These are phyloP conservation scores for Rhagoletis zephyria DNA, from an alignment of 1,140 invertebrate species.

Conservation along the genomic window DNA sequence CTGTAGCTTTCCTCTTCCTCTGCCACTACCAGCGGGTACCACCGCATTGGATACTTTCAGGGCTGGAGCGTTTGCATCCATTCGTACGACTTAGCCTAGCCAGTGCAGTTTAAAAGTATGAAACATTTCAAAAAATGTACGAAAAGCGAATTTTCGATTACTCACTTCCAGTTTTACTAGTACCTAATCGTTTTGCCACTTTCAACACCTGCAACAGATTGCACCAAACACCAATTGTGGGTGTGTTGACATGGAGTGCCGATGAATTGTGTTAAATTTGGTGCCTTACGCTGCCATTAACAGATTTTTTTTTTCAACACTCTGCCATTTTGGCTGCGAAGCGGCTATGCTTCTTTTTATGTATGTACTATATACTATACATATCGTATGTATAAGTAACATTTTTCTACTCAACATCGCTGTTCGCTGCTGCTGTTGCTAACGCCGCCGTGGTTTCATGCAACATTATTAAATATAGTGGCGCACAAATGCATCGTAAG, in stretches of 20 bases:
- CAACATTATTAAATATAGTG: constrained; percentile 1
- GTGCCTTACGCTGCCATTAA: constrained; percentile 17
- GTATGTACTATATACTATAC: too few relatives aligned
- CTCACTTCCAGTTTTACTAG: background rate
- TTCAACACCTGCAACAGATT: background rate
- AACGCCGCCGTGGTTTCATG: background rate
- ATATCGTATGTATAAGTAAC: background rate
- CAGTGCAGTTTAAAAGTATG: background rate
- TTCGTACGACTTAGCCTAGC: too few relatives aligned
- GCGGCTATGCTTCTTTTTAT: background rate
- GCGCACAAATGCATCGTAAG: background rate
- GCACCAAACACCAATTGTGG: background rate
- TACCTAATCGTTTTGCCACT: background rate
- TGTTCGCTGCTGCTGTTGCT: background rate
- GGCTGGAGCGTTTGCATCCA: too few relatives aligned
- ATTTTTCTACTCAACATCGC: background rate
- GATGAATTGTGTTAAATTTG: background rate
- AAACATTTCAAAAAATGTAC: background rate
- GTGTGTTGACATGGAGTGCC: background rate
- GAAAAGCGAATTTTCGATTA: background rate
- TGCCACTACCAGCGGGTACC: too few relatives aligned
- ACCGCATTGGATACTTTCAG: too few relatives aligned
- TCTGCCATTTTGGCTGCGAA: background rate
- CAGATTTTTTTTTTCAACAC: background rate
- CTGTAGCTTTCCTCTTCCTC: too few relatives aligned